A percentile compares a stretch with the other conserved stretches of the same genome.
Conservation (phyloP, 2,888 invertebrate species). For the Tipula vernalis region DNA sequence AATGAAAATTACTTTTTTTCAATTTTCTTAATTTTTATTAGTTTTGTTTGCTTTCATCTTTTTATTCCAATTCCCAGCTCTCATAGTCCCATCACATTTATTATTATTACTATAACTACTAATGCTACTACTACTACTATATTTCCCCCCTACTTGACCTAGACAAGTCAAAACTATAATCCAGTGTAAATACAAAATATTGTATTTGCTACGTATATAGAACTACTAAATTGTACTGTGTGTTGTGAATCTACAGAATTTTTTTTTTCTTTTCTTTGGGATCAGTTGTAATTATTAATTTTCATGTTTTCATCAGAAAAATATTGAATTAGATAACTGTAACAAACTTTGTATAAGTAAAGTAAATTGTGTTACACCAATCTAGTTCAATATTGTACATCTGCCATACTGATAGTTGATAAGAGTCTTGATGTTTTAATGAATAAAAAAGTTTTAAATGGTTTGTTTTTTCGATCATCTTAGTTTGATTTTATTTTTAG, state of each 20-base stretch:
- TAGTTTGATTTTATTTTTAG: background rate
- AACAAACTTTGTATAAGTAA: background rate
- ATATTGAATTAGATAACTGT: background rate
- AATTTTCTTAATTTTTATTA: slow-evolving; percentile 4
- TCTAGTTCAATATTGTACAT: background rate
- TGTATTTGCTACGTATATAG: background rate
- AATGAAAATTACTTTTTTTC: background rate
- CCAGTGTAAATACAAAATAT: background rate
- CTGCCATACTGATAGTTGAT: background rate
- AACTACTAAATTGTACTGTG: background rate
- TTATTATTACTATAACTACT: background rate
- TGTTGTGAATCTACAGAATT: background rate
- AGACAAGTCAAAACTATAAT: background rate
- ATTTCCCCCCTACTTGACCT: background rate
- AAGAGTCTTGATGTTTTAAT: background rate
- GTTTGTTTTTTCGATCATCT: background rate
- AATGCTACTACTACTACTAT: background rate
- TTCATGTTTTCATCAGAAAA: background rate
- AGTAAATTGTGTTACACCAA: too few species aligned
- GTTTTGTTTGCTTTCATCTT: background rate
- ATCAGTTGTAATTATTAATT: background rate
- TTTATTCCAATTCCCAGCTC: background rate
- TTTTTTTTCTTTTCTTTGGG: background rate
- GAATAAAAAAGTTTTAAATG: background rate
- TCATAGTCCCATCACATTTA: background rate